Evolutionary conservation across 2,797 vertebrate species (phyloP).

Genomic region (Acomys russatus): DNA sequence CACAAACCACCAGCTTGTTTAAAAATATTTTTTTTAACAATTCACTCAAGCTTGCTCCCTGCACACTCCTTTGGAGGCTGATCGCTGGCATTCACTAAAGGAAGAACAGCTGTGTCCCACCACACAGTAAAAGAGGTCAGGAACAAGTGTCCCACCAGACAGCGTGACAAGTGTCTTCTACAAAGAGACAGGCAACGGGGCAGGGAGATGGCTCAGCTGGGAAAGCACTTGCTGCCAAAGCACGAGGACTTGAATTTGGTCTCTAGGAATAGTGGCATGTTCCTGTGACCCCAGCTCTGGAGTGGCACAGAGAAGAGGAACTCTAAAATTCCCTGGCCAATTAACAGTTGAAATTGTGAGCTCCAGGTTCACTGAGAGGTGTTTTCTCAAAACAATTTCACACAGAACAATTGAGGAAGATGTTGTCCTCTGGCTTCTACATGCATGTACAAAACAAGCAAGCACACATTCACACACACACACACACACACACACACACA

Average conservation of each 20-base stretch:
- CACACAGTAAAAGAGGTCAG: background rate
- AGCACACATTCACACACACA: background rate
- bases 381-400: background rate
- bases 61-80: background rate
- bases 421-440: background rate
- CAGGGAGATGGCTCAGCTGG: background rate
- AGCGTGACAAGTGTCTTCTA: background rate
- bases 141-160: background rate
- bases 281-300: background rate
- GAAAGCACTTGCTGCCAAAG: background rate
- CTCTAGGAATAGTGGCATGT: background rate
- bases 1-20: slow-evolving; percentile 42
- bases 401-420: background rate
- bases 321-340: background rate
- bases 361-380: background rate
- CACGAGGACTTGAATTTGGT: background rate
- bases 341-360: background rate
- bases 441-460: background rate
- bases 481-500: too few relatives aligned
- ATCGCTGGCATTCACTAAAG: background rate
- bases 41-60: background rate
- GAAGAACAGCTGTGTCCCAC: background rate
- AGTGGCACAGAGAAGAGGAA: background rate
- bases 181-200: background rate
- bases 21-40: background rate